phyloP scores from a whole-genome alignment of 2,113 vertebrate species.

The Australoheros scitulus region DNA sequence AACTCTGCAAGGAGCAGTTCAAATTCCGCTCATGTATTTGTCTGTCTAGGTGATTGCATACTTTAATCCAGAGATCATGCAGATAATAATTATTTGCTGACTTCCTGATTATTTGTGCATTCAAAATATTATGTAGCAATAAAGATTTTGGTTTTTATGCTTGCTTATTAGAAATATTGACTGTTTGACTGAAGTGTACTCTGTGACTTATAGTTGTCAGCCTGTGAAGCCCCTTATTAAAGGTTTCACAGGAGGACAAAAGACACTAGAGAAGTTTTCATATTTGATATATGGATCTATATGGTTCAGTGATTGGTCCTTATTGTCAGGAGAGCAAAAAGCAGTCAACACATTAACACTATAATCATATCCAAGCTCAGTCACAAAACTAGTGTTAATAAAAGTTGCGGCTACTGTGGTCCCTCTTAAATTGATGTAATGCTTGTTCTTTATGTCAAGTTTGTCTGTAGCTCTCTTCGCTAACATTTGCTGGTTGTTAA shows the following conservation, averaged over 20 bases:
- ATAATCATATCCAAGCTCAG: neutral
- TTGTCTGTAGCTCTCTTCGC: neutral
- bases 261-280: neutral
- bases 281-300: neutral
- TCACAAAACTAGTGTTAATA: neutral
- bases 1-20: conserved; percentile 16
- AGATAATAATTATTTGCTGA: neutral
- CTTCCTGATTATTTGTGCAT: neutral
- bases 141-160: neutral
- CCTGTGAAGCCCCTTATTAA: neutral
- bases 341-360: neutral
- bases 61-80: neutral
- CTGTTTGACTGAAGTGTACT: neutral
- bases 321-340: neutral
- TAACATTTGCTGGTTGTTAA: conserved; percentile 13
- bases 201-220: neutral
- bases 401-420: neutral
- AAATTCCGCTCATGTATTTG: conserved; percentile 26
- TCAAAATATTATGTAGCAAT: neutral
- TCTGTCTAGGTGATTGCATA: conserved; percentile 27
- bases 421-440: neutral
- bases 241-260: neutral
- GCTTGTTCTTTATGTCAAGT: neutral
- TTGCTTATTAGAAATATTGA: neutral
- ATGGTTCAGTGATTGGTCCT: neutral